Conservation (phyloP, 2,113 vertebrate genomes). For the Alectura lathami region DNA sequence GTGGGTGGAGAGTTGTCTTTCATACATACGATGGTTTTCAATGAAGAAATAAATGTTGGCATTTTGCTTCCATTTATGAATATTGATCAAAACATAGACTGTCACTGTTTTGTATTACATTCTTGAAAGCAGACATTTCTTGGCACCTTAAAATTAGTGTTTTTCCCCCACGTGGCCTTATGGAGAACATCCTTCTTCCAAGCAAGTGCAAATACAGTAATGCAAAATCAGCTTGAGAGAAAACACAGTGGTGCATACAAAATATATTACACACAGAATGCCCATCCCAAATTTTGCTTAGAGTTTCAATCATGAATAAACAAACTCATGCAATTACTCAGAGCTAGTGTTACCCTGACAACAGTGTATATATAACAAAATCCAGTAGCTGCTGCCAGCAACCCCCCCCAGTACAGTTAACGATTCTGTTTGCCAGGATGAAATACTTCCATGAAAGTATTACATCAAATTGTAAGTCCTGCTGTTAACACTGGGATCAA, state of each 20-base stretch:
- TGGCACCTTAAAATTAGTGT: background rate
- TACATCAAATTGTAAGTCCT: conserved; percentile 12
- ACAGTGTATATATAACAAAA: conserved; percentile 43
- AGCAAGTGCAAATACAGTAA: background rate
- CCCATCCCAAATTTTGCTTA: background rate
- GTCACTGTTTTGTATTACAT: background rate
- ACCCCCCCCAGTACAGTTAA: background rate
- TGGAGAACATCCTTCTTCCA: background rate
- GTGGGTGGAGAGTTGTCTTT: background rate
- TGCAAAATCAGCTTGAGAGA: background rate
- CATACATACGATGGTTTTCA: background rate
- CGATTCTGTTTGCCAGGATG: conserved; percentile 12
- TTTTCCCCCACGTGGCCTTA: background rate
- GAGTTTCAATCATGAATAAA: conserved; percentile 38
- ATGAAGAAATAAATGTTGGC: background rate
- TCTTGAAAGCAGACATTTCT: background rate
- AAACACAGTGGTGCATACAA: background rate
- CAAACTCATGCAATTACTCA: conserved; percentile 14
- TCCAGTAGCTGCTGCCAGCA: conserved; percentile 25
- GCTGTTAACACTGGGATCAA: background rate
- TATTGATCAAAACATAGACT: background rate
- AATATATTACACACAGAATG: background rate
- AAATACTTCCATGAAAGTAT: conserved; percentile 31
- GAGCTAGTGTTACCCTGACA: conserved; percentile 41
- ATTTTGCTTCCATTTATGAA: background rate